Percentiles rank a stretch among this genome's conserved stretches.
Evolutionary conservation across 2,113 vertebrate genomes (phyloP).

Genomic region (Gopherus evgoodei): DNA sequence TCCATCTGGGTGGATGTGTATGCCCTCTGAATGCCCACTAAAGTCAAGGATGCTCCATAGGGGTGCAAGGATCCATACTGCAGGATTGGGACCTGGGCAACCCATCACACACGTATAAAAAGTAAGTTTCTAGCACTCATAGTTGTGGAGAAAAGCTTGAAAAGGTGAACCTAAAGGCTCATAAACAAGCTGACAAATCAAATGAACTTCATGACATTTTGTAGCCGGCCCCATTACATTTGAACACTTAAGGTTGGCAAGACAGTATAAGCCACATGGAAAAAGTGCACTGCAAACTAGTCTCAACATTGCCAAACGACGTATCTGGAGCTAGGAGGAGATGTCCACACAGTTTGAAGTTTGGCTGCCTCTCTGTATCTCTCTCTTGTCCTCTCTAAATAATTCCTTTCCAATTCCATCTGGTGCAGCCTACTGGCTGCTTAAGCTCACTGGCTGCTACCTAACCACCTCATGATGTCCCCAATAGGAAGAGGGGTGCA

Average conservation of each 20-base stretch:
- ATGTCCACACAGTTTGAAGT: not conserved
- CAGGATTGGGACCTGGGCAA: not conserved
- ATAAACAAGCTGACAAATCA: not conserved
- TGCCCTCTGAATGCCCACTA: not conserved
- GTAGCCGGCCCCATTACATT: not conserved
- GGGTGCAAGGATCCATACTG: not conserved
- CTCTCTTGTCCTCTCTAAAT: not conserved
- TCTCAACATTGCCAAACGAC: not conserved
- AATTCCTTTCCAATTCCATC: not conserved
- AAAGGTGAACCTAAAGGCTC: not conserved
- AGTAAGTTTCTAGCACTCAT: not conserved
- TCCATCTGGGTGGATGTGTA: not conserved
- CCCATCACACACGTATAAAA: not conserved
- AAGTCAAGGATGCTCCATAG: not conserved
- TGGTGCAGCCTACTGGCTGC: not conserved
- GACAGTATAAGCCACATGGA: not conserved
- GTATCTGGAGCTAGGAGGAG: not conserved
- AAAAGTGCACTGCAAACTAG: not conserved
- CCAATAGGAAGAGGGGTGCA: not conserved
- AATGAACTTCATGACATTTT: not conserved
- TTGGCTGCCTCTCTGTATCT: not conserved
- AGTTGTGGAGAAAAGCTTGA: not conserved
- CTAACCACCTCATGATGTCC: not conserved
- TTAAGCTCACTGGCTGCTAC: not conserved
- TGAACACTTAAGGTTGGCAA: not conserved